Evolutionary conservation across 1,140 invertebrate genomes (phyloP).

Genomic region (Spodoptera frugiperda): DNA sequence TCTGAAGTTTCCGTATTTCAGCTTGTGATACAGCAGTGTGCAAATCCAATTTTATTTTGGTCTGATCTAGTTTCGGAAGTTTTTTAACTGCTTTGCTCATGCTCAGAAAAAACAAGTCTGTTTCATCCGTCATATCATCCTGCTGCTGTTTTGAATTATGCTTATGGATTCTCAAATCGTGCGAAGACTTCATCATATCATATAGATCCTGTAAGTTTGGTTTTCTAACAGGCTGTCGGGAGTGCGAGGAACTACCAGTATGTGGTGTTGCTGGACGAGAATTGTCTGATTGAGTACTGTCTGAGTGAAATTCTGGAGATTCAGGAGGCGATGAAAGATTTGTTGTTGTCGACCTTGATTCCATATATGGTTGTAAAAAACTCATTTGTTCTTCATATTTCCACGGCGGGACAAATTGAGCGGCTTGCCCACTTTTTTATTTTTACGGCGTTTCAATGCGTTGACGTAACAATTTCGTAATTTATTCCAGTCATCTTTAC

Average conservation of each 20-base stretch:
- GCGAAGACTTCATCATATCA: slow-evolving; percentile 48
- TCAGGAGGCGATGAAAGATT: slow-evolving; percentile 43
- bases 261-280: too few species aligned
- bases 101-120: slow-evolving; percentile 50
- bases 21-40: slow-evolving; percentile 47
- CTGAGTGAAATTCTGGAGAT: too few species aligned
- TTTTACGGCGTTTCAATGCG: slow-evolving; percentile 47
- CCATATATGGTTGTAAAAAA: slow-evolving; percentile 50
- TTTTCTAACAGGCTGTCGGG: too few species aligned
- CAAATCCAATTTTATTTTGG: slow-evolving; percentile 54
- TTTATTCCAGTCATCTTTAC: slow-evolving; percentile 50
- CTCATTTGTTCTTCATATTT: slow-evolving; percentile 54
- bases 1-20: slow-evolving; percentile 44
- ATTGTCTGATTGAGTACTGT: too few species aligned
- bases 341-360: slow-evolving; percentile 42
- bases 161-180: slow-evolving; percentile 24
- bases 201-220: slow-evolving; percentile 46
- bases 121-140: too few species aligned
- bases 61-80: slow-evolving; percentile 51
- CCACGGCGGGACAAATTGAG: slow-evolving; percentile 27
- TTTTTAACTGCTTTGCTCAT: slow-evolving; percentile 52
- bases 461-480: slow-evolving; percentile 47
- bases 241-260: too few species aligned
- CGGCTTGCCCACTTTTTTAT: slow-evolving; percentile 54
- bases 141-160: slow-evolving; percentile 1